A percentile compares a stretch with the other conserved stretches of the same genome.
These are phyloP conservation scores for Gallinago nigripennis DNA, from an alignment of 2,797 vertebrate genomes.

Conservation along the genomic window DNA sequence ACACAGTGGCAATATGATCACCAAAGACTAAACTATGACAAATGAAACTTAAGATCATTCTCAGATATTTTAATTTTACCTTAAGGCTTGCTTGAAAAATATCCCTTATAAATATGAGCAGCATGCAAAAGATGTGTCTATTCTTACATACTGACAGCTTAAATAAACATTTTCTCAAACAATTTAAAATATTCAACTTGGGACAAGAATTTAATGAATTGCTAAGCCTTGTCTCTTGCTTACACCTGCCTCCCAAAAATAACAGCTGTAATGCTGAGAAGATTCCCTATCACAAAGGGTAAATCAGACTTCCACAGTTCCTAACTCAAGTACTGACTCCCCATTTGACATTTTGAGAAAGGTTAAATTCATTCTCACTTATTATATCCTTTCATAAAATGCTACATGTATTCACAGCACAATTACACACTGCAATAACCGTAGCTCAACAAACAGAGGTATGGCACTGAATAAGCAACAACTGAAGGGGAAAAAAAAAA, in stretches of 20 bases:
- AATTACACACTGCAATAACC: not conserved
- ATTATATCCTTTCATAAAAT: not conserved
- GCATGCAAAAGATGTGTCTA: not conserved
- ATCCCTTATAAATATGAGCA: not conserved
- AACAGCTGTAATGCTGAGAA: not conserved
- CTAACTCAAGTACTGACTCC: not conserved
- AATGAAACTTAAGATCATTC: not conserved
- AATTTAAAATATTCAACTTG: not conserved
- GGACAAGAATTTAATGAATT: not conserved
- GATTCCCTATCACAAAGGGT: not conserved
- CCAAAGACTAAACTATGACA: not conserved
- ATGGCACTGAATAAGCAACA: not conserved
- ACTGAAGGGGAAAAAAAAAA: not conserved
- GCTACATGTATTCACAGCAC: not conserved
- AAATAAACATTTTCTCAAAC: not conserved
- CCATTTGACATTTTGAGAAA: not conserved
- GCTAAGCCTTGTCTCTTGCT: not conserved
- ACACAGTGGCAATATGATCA: not conserved
- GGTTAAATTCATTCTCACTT: not conserved
- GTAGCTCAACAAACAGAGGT: not conserved
- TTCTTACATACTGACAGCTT: not conserved
- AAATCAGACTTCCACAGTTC: not conserved
- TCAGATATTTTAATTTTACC: not conserved
- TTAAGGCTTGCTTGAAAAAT: not conserved
- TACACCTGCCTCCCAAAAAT: not conserved